These are phyloP conservation scores for Champsocephalus esox DNA, from an alignment of 2,797 vertebrate genomes.

Conservation along the genomic window DNA sequence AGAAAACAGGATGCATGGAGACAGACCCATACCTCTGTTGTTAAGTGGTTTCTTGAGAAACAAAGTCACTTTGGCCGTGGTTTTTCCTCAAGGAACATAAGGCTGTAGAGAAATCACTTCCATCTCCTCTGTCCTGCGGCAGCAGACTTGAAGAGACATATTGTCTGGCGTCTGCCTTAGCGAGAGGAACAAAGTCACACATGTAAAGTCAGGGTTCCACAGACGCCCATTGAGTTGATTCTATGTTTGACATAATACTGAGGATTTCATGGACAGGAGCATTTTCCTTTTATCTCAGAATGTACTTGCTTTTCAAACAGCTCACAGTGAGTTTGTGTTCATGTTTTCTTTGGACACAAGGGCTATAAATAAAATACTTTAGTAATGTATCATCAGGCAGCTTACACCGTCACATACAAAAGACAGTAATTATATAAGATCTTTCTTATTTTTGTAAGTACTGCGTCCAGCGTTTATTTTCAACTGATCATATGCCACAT, in stretches of 20 bases:
- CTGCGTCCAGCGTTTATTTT: slow-evolving; percentile 57
- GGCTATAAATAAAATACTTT: slow-evolving; percentile 58
- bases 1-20: slow-evolving; percentile 51
- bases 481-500: slow-evolving; percentile 38
- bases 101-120: slow-evolving; percentile 69
- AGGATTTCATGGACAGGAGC: slow-evolving; percentile 46
- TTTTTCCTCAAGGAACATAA: slow-evolving; percentile 59
- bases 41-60: slow-evolving; percentile 54
- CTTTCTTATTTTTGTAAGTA: slow-evolving; percentile 39
- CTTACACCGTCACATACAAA: slow-evolving; percentile 53
- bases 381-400: slow-evolving; percentile 60
- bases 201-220: slow-evolving; percentile 53
- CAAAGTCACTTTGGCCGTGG: slow-evolving; percentile 48
- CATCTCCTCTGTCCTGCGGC: slow-evolving; percentile 69
- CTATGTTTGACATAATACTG: slow-evolving; percentile 54
- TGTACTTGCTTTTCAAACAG: slow-evolving; percentile 46
- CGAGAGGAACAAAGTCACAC: slow-evolving; percentile 58
- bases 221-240: slow-evolving; percentile 60
- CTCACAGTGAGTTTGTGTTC: slow-evolving; percentile 57
- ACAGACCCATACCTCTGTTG: slow-evolving; percentile 60
- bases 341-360: slow-evolving; percentile 65
- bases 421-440: slow-evolving; percentile 50
- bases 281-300: slow-evolving; percentile 62
- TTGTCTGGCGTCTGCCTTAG: slow-evolving; percentile 74
- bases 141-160: slow-evolving; percentile 84